phyloP scores from a whole-genome alignment of 1,140 invertebrate genomes.

The Diabrotica virgifera region DNA sequence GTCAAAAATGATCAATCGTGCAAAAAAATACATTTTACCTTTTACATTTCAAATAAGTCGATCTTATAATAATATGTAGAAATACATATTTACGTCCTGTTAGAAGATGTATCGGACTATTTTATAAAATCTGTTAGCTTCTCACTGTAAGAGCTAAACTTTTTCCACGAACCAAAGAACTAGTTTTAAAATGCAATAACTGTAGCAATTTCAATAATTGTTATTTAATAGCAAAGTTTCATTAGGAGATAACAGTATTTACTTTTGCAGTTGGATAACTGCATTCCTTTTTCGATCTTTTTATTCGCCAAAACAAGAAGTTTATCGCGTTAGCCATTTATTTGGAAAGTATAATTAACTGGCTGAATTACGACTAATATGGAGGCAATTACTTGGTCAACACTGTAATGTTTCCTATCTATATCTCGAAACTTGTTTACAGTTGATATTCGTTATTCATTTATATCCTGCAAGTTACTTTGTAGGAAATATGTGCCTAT shows the following conservation, averaged over 20 bases:
- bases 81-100: too few relatives aligned
- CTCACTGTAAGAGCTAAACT: too few relatives aligned
- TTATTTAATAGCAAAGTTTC: constrained; percentile 12
- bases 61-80: too few relatives aligned
- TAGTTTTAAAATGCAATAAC: not conserved
- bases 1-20: too few relatives aligned
- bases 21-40: too few relatives aligned
- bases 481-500: too few relatives aligned
- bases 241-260: constrained; percentile 14
- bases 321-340: constrained; percentile 11
- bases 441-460: too few relatives aligned
- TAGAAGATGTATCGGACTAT: too few relatives aligned
- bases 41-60: too few relatives aligned
- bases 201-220: constrained; percentile 9
- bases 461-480: too few relatives aligned
- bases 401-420: constrained; percentile 9
- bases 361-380: constrained; percentile 8
- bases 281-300: not conserved
- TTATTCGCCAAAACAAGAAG: constrained; percentile 5
- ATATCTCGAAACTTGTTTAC: constrained; percentile 7
- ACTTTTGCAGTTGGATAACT: not conserved
- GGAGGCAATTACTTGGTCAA: constrained; percentile 17
- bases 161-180: too few relatives aligned
- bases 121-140: too few relatives aligned
- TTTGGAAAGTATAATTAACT: constrained; percentile 14